Evolutionary conservation across 1,140 invertebrate genomes (phyloP).

Genomic region (Metopolophium dirhodum): DNA sequence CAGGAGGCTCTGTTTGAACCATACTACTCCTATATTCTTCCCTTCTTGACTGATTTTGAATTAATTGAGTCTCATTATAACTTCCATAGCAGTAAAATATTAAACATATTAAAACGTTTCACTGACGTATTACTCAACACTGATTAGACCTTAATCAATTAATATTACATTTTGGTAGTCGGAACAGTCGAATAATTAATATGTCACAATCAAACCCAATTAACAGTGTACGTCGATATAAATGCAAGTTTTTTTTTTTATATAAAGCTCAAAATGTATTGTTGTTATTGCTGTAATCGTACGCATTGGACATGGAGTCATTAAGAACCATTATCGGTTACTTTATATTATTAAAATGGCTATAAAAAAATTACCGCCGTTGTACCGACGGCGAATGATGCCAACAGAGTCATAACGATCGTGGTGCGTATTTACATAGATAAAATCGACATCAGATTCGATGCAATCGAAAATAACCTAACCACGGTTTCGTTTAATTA

Average conservation of each 20-base stretch:
- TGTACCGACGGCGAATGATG: not conserved
- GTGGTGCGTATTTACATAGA: slow-evolving; percentile 18
- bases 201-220: not conserved
- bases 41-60: too few species aligned
- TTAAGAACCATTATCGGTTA: not conserved
- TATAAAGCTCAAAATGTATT: not conserved
- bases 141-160: not conserved
- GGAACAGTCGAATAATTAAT: not conserved
- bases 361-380: slow-evolving; percentile 2
- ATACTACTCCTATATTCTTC: too few species aligned
- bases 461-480: slow-evolving; percentile 23
- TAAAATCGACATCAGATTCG: slow-evolving; percentile 36
- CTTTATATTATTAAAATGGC: not conserved
- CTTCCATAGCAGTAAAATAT: not conserved
- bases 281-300: not conserved
- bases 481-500: slow-evolving; percentile 27
- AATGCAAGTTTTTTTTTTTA: not conserved
- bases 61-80: not conserved
- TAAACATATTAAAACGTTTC: not conserved
- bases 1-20: too few species aligned
- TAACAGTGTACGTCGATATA: not conserved
- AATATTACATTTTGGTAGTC: not conserved
- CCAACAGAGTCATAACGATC: not conserved
- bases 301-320: not conserved
- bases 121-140: not conserved